Evolutionary conservation across 2,888 invertebrate genomes (phyloP).

Genomic region (Acleris laterana): DNA sequence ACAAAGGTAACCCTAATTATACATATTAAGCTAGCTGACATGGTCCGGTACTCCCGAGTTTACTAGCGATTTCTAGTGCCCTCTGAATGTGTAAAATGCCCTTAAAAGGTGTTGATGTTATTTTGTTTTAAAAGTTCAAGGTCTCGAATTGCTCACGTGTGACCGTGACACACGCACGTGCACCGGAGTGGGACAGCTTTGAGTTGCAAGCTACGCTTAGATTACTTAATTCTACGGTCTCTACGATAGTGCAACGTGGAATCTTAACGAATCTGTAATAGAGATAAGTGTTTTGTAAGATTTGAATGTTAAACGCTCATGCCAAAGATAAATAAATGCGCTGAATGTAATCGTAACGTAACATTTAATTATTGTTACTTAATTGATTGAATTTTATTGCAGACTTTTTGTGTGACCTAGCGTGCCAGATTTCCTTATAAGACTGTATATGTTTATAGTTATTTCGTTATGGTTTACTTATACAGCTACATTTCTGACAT

Average conservation of each 20-base stretch:
- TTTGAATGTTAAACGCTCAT: constrained; percentile 35
- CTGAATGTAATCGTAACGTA: constrained; percentile 30
- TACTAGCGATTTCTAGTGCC: background rate
- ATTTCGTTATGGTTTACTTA: no score
- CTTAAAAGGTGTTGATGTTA: background rate
- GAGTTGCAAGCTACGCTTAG: constrained; percentile 16
- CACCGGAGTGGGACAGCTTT: constrained; percentile 1
- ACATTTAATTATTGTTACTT: constrained; percentile 32
- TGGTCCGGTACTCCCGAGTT: background rate
- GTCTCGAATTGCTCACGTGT: constrained; percentile 1
- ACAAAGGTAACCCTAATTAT: no score
- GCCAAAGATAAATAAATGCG: constrained; percentile 36
- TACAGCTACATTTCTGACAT: no score
- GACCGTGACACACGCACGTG: constrained; percentile 28
- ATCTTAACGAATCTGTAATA: constrained; percentile 31
- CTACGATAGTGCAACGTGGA: constrained; percentile 19
- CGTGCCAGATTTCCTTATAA: background rate
- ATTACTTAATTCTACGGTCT: constrained; percentile 24
- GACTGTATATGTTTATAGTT: no score
- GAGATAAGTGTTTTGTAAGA: constrained; percentile 36
- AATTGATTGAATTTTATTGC: constrained; percentile 25
- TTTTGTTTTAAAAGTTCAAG: constrained; percentile 24
- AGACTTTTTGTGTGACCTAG: constrained; percentile 1
- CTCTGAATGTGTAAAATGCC: background rate
- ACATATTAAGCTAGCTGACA: background rate